These are phyloP conservation scores for Torymus auratus DNA, from an alignment of 2,888 invertebrate species.

Conservation along the genomic window DNA sequence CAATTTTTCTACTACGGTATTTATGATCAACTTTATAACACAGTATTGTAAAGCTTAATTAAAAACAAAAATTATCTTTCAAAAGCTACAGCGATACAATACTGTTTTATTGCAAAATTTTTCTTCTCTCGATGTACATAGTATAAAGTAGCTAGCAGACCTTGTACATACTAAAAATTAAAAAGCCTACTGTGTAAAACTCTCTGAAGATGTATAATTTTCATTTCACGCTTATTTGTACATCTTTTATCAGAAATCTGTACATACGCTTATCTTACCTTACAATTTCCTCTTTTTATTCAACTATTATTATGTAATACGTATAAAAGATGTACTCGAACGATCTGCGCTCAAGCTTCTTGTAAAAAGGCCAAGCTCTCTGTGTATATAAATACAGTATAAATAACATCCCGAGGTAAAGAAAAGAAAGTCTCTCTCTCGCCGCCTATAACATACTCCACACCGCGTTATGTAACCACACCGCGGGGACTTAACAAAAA, in stretches of 20 bases:
- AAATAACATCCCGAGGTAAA: too few species aligned
- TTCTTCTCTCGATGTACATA: slow-evolving; percentile 23
- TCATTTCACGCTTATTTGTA: neutral
- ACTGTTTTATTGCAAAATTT: slow-evolving; percentile 20
- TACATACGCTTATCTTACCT: neutral
- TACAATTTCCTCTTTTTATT: neutral
- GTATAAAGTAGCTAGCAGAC: slow-evolving; percentile 26
- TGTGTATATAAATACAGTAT: neutral
- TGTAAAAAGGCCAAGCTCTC: slow-evolving; percentile 7
- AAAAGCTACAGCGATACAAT: neutral
- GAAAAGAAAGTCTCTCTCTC: too few species aligned
- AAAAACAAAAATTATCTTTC: neutral
- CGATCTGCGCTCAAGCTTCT: neutral
- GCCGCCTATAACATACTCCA: too few species aligned
- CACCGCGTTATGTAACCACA: too few species aligned
- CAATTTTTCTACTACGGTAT: neutral
- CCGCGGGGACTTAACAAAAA: neutral
- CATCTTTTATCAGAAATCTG: slow-evolving; percentile 16
- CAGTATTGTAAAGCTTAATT: slow-evolving; percentile 27
- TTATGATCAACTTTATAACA: slow-evolving; percentile 2
- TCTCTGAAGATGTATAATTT: neutral
- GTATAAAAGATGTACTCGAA: slow-evolving; percentile 15
- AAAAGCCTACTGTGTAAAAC: neutral
- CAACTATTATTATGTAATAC: too few species aligned
- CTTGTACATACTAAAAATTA: slow-evolving; percentile 30